Conservation (phyloP, 2,797 vertebrate species). For the Enoplosus armatus region DNA sequence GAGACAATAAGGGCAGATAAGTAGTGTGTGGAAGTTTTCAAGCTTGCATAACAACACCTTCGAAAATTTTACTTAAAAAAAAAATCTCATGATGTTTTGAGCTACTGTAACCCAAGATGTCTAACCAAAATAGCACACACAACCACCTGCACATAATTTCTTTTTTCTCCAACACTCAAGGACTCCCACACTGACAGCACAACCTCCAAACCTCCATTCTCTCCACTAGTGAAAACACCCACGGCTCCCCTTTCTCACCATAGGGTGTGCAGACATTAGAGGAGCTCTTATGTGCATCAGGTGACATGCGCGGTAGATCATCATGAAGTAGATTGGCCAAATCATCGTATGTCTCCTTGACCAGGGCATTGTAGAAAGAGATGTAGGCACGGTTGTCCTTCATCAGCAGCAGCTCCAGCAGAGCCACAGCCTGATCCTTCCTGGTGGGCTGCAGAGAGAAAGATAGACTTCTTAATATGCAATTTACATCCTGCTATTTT, state of each 20-base stretch:
- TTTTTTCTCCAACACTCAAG: not conserved
- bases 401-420: slow-evolving; percentile 90
- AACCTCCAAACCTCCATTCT: not conserved
- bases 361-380: slow-evolving; percentile 96
- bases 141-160: not conserved
- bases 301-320: slow-evolving; percentile 82
- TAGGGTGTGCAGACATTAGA: slow-evolving; percentile 83
- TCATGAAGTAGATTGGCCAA: slow-evolving; percentile 89
- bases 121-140: not conserved
- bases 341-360: slow-evolving; percentile 92
- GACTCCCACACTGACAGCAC: too few relatives aligned
- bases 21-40: not conserved
- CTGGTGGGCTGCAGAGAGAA: slow-evolving; percentile 83
- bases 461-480: not conserved
- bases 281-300: slow-evolving; percentile 80
- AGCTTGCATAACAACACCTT: not conserved
- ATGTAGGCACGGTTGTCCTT: slow-evolving; percentile 92
- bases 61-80: too few relatives aligned
- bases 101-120: not conserved
- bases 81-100: not conserved
- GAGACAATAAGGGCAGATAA: not conserved
- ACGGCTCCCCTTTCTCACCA: slow-evolving; percentile 81
- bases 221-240: not conserved
- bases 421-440: slow-evolving; percentile 87
- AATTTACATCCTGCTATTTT: slow-evolving; percentile 1